Base-by-base conservation (phyloP, 2,888 invertebrate species). In the Pandemis cinnamomeana region DNA sequence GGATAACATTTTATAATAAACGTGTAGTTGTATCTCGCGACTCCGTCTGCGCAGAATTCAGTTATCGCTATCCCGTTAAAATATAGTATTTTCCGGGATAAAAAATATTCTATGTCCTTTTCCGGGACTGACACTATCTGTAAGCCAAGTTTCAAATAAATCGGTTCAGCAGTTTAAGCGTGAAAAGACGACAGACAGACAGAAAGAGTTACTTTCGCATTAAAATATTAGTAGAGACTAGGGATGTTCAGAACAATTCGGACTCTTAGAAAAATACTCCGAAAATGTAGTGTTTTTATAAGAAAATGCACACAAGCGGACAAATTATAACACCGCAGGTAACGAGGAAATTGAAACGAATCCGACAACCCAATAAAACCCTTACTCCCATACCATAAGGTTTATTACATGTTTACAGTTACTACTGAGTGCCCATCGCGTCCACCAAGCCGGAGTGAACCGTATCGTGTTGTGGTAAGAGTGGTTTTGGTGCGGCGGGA, bases 251-350 rank as follows among this genome's bases (percentile, higher is more conserved):
- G 27, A 36, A 36, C 27, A 48, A 60, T 58, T 46, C 48, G 8
- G 55, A n/a, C 7, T 1, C 15, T 20, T 8, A 55, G 8, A 55
- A 55, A 20, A 55, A 7, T 8, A 6, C 55, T 5, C 5, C 4
- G 53, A 27, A 67, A 53, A 67, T 10, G 41, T 36, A 53, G 64
- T 68, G 67, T 61, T 66, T 72, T 71, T 58, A 72, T 46, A 58
- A 44, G 58, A 58, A 48, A 69, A 36, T 62, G 61, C 64, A 66
- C 60, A 62, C 64, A 66, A 60, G 60, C 73, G 44, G 67, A 86
- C 86, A 87, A 86, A 86, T 86, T 84, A 86, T 82, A 86, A 84
- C 85, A 82, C 80, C 80, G 61, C 87, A 88, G 89, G 89, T 89
- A 83, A 86, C 86, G 82, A 80, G 81, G 80, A 82, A 79, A 78